Evolutionary conservation across 2,888 invertebrate genomes (phyloP).

Genomic region (Plemyria rubiginata): DNA sequence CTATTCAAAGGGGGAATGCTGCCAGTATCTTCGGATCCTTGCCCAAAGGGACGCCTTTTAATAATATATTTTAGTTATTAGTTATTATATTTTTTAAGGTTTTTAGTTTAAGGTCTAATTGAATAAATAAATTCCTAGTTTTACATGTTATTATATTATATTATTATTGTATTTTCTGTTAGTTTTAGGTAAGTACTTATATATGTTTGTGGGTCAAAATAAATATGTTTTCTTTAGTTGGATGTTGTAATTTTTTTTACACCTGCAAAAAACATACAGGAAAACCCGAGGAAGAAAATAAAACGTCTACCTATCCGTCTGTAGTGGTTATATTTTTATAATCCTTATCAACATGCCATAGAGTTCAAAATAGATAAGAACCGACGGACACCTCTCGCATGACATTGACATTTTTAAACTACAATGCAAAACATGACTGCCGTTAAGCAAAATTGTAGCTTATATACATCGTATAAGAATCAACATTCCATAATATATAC

Average conservation of each 20-base stretch:
- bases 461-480: slow-evolving; percentile 4
- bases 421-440: slow-evolving; percentile 23
- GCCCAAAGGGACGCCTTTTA: too few species aligned
- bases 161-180: too few species aligned
- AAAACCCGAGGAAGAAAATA: slow-evolving; percentile 17
- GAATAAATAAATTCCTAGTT: too few species aligned
- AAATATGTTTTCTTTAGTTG: too few species aligned
- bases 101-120: too few species aligned
- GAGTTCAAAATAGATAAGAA: slow-evolving; percentile 24
- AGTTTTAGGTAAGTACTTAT: too few species aligned
- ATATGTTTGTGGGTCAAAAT: too few species aligned
- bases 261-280: slow-evolving; percentile 2
- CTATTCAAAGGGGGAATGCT: too few species aligned
- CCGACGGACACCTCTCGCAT: slow-evolving; percentile 34
- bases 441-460: slow-evolving; percentile 19
- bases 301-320: neutral
- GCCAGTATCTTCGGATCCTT: too few species aligned
- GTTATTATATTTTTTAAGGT: too few species aligned
- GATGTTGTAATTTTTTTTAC: neutral
- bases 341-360: slow-evolving; percentile 14
- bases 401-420: slow-evolving; percentile 63
- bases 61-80: too few species aligned
- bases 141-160: too few species aligned
- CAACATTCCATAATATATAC: neutral
- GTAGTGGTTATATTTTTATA: neutral